Conservation (phyloP, 30 jellyfish, hydroid and myxozoan species). For the Catostylus mosaicus region DNA sequence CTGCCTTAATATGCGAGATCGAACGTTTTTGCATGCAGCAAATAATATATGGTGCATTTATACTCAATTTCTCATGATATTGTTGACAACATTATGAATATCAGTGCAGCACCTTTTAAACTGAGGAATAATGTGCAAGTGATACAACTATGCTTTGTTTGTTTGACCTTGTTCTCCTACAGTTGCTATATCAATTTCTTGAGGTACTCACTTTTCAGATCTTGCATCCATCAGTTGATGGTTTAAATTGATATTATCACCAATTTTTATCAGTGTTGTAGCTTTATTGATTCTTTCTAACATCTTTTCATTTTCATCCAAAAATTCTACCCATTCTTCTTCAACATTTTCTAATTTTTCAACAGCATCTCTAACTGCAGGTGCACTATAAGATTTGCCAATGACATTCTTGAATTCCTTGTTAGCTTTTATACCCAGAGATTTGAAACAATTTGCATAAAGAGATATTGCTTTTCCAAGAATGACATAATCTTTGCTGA, state of each 20-base stretch:
- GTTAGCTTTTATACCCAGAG: conserved; percentile 35
- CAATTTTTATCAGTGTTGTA: not conserved
- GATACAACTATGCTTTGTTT: too few species aligned
- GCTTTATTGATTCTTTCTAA: not conserved
- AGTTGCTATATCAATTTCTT: too few species aligned
- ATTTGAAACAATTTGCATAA: conserved; percentile 51
- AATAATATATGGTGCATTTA: too few species aligned
- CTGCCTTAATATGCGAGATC: too few species aligned
- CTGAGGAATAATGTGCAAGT: too few species aligned
- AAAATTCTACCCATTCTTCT: conserved; percentile 62
- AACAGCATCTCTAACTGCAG: conserved; percentile 29
- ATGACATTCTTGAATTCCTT: conserved; percentile 23
- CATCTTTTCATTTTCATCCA: conserved; percentile 32
- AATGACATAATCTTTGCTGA: conserved; percentile 6
- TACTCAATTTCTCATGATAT: too few species aligned
- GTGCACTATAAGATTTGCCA: not conserved
- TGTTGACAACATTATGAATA: too few species aligned
- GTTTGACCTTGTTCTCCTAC: too few species aligned
- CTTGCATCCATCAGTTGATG: conserved; percentile 46
- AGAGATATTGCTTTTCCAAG: conserved; percentile 52
- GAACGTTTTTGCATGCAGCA: too few species aligned
- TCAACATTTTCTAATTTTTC: conserved; percentile 33
- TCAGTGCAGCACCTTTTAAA: too few species aligned
- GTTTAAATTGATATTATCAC: conserved; percentile 10
- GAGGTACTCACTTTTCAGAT: conserved; percentile 42